Evolutionary conservation across 2,888 invertebrate species (phyloP).

Genomic region (Cordilura impudica): DNA sequence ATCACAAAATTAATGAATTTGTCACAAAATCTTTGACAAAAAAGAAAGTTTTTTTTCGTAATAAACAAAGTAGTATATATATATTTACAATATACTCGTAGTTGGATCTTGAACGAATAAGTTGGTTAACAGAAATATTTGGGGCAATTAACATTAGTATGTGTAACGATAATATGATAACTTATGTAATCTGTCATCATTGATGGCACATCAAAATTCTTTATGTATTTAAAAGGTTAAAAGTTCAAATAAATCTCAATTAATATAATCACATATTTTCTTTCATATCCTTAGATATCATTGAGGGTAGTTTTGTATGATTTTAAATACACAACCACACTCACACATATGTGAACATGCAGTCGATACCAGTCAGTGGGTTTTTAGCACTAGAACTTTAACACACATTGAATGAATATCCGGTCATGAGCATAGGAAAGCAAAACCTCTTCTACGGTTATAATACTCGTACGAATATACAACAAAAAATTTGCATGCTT

Average conservation of each 20-base stretch:
- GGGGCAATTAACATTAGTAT: no score
- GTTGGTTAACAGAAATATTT: no score
- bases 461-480: neutral
- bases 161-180: no score
- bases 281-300: neutral
- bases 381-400: constrained; percentile 26
- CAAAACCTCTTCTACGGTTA: neutral
- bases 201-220: constrained; percentile 17
- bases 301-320: neutral
- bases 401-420: constrained; percentile 54
- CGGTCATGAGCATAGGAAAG: constrained; percentile 29
- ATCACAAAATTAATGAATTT: no score
- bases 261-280: constrained; percentile 3
- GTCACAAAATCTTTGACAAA: no score
- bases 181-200: neutral
- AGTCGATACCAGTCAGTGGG: neutral
- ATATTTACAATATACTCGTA: no score
- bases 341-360: neutral
- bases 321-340: constrained; percentile 10
- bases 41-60: no score
- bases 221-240: constrained; percentile 34
- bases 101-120: no score
- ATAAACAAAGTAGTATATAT: no score
- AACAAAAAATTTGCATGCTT: constrained; percentile 42
- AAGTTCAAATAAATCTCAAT: constrained; percentile 50